Evolutionary conservation across 2,113 vertebrate genomes (phyloP), one percentile per base, ranked within the genome.

Genomic region (Lichenostomus cassidix): DNA sequence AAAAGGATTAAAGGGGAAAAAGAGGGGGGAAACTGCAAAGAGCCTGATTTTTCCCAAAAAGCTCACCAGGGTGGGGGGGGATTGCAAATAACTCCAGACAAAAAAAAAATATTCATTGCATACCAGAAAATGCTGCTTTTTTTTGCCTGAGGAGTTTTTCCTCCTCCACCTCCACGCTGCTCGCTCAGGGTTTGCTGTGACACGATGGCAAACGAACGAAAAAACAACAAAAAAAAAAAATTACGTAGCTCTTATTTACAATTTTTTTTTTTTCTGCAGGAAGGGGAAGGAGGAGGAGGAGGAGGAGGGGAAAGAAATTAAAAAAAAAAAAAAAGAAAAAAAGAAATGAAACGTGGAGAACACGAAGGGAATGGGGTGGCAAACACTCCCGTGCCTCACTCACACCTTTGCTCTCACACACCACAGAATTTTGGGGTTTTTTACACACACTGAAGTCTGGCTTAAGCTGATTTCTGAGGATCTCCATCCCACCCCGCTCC

Each of bases 231-330:
- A n/a, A 69, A n/a, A 12, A 35, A 93, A 96, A 81, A 90, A 77
- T 95, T 95, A 97, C 42, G 95, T 96, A 97, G 97, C 97, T 97
- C 97, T 98, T 98, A 98, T 98, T 97, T 98, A 98, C 98, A 98
- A 90, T 75, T 96, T 94, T 21, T 68, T 95, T 33, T n/a, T 89
- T 95, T 93, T n/a, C 96, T 97, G 97, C 92, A 46, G 87, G 69
- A 20, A 46, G 11, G 39, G 5, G 20, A 11, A 21, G 7, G 39
- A 39, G 39, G 39, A 39, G n/a, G n/a, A n/a, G n/a, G n/a, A n/a
- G 39, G 39, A 12, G 39, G 11, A 39, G 39, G 39, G 39, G 39
- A 12, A 39, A 37, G 37, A 37, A 37, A 37, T 37, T 37, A 16
- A 31, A 55, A 70, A 74, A 77, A 74, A 81, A 62, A 88, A 31